A percentile compares a stretch with the other conserved stretches of the same genome.
Evolutionary conservation across 2,113 vertebrate genomes (phyloP).

Genomic region (Aptenodytes patagonicus): DNA sequence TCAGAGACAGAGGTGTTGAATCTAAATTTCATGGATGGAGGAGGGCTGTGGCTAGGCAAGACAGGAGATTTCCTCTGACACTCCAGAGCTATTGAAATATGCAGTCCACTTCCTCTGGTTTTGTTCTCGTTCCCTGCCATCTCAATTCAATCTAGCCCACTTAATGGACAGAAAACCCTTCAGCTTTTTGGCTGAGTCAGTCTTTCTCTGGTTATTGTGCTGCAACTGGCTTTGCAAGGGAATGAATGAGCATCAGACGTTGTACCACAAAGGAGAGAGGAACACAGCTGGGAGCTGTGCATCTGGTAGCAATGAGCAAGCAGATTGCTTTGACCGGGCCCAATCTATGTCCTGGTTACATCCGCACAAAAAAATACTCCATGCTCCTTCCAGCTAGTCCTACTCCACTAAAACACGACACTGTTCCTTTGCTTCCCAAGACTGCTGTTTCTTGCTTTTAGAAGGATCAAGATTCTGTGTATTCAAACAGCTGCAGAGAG

Average conservation of each 20-base stretch:
- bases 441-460: neutral
- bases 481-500: neutral
- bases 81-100: neutral
- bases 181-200: neutral
- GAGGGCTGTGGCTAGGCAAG: neutral
- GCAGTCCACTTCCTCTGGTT: neutral
- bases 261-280: neutral
- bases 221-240: neutral
- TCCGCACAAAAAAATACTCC: neutral
- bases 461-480: neutral
- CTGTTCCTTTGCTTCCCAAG: neutral
- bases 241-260: neutral
- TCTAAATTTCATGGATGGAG: neutral
- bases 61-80: neutral
- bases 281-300: neutral
- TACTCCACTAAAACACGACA: neutral
- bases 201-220: neutral
- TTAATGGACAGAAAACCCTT: neutral
- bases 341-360: neutral
- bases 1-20: neutral
- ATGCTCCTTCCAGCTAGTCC: neutral
- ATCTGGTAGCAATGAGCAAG: neutral
- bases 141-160: neutral
- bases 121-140: neutral
- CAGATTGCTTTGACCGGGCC: neutral